Base-by-base conservation (phyloP, 1,140 invertebrate species). In the Anastrepha obliqua region DNA sequence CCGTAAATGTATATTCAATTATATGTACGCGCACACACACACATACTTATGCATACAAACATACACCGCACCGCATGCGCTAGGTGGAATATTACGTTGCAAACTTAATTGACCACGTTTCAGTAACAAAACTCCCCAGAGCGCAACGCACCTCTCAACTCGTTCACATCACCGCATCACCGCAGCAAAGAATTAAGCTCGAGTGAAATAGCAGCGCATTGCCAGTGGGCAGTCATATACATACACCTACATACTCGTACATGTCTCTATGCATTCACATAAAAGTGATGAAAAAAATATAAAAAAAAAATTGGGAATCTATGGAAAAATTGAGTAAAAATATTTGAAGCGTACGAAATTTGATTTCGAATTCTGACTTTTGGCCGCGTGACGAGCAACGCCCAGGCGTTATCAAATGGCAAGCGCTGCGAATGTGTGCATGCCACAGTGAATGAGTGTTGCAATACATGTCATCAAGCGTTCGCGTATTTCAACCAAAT, bases 31-130 rank as follows among this genome's bases (percentile, higher is more conserved):
- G 20, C n/a, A 55, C 47, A 55, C 67, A 20, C 74, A 11, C 47
- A 81, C n/a, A 62, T 15, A 62, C 29, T 29, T 29, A 29, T 64
- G 3, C 60, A 64, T 29, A 67, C 1, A 15, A 8, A 62, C 60
- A 62, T 47, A 6, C 11, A 39, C 6, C 11, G 51, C 51, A 55
- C 2, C 6, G 51, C 51, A 55, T 44, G 42, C 67, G 67, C 67
- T 42, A 7, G 11, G 42, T 55, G 51, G 51, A 55, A 55, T 55
- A 55, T 74, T 74, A 74, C 74, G 74, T 81, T 29, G 44, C 74
- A 81, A 81, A 81, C 44, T 81, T 81, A 81, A 81, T 81, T 81
- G 74, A 81, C 74, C 74, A 81, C 74, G 74, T 81, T 81, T 81
- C 74, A 81, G 74, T 47, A 55, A 51, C 47, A 17, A 81, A 81